Conservation (phyloP, 2,113 vertebrate genomes). For the Petrocephalus microphthalmus region DNA sequence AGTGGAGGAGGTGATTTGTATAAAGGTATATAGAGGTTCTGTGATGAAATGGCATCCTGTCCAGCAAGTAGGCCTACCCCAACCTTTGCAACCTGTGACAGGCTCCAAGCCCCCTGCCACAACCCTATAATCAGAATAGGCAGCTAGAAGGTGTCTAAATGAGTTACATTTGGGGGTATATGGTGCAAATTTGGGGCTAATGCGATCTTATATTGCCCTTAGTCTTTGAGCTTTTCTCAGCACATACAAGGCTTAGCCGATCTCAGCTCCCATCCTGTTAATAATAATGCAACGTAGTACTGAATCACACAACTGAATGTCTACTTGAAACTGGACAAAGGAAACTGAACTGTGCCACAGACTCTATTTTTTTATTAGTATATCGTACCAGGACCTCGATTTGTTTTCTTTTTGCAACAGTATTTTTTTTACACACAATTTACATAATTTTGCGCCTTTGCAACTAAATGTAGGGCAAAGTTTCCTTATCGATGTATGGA, state of each 20-base stretch:
- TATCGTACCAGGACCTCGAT: background rate
- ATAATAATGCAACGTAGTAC: background rate
- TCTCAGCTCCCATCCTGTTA: background rate
- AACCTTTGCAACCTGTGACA: background rate
- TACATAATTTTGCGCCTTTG: background rate
- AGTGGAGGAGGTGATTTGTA: background rate
- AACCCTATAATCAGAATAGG: background rate
- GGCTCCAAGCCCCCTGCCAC: background rate
- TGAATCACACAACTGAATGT: background rate
- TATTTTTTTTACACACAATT: no score
- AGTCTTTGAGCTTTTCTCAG: background rate
- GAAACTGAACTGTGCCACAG: background rate
- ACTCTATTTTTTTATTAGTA: background rate
- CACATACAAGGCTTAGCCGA: background rate
- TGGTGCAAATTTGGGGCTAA: background rate
- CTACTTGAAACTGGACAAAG: background rate
- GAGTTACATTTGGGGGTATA: no score
- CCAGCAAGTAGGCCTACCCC: background rate
- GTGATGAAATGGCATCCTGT: background rate
- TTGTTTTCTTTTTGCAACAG: background rate
- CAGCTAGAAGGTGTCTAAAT: background rate
- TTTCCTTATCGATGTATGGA: background rate
- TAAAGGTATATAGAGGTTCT: background rate
- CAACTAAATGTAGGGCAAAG: background rate
- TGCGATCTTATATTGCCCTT: background rate